Evolutionary conservation across 1,140 invertebrate genomes (phyloP), one percentile per base, ranked within the genome.

Genomic region (Drosophila pruinosa): DNA sequence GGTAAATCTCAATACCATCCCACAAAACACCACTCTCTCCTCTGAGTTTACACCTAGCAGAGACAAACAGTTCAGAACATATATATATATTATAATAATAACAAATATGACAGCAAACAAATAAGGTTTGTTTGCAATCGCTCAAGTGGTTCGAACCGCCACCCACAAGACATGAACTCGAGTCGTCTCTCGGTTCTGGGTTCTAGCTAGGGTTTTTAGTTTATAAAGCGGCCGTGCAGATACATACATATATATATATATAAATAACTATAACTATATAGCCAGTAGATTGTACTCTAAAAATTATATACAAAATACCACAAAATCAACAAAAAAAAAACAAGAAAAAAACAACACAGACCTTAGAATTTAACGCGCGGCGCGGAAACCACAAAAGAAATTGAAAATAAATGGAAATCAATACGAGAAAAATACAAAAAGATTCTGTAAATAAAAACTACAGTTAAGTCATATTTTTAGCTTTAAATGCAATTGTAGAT

Each of bases 401-500:
- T 31, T 57, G 34, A 41, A 34, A 85, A 38, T 56, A 56, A 57
- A 47, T 12, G 54, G 34, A 75, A 70, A 45, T 57, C 65, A 69
- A 50, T 48, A 62, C 53, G 68, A 65, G n/a, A 62, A 45, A 73
- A 74, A 69, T 52, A 39, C 7, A 72, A 74, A 58, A 57, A 69
- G n/a, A 61, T 31, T 74, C 72, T 74, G 72, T 73, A 73, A 69
- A 77, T 63, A 77, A 57, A 61, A 64, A 65, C 75, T 77, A 81
- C 78, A 82, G 78, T 88, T 88, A 88, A 88, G 82, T 82, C 75
- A 86, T 88, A 86, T 86, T 82, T 82, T 81, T 88, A 88, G 82
- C 82, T 88, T 88, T 88, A 85, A 88, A 82, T 82, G 82, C 82
- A 88, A 88, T 88, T 88, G 82, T 88, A 88, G 82, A 88, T 82